Base-by-base conservation (phyloP, 2,888 invertebrate genomes). In the Hartigia nigra region DNA sequence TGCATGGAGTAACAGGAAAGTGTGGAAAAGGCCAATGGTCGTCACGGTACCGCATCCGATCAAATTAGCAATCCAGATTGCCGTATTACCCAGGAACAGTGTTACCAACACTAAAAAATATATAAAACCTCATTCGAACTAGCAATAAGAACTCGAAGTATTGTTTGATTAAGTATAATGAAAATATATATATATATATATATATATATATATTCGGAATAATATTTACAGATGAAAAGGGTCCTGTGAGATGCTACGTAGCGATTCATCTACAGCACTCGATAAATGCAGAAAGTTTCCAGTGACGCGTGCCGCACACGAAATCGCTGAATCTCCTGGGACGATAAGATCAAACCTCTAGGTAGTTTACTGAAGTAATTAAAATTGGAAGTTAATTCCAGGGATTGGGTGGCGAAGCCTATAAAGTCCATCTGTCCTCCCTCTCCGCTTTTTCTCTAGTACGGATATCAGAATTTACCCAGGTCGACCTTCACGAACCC, bases 21-120 rank as follows among this genome's bases (percentile, higher is more conserved):
- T 72, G 70, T 37, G 81, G 82, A 82, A 83, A 86, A 87, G 86
- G 87, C 85, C 86, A 86, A 82, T 86, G 87, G 85, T 85, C 87
- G 87, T 87, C 87, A 87, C 85, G 87, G 86, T 86, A 78, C 82
- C 82, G 84, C 84, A 81, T 79, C 80, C 74, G 79, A 80, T 80
- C 78, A 74, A 79, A 74, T 82, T 78, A 81, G 23, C 55, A 31
- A 72, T 72, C 31, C 72, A 12, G 77, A 82, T 82, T 83, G 83
- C 83, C 79, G 72, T 34, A 31, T 31, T 34, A 34, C 72, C 4
- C 72, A 14, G 5, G 34, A 72, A 31, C 34, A 72, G 14, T 31
- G 14, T 34, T 34, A 34, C 31, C 72, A 72, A 12, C 31, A 12
- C 34, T 11, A 70, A 70, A 31, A 31, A 12, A 34, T 12, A 31